Base-by-base conservation (phyloP, 2,888 invertebrate species). In the Electrophaes corylata region DNA sequence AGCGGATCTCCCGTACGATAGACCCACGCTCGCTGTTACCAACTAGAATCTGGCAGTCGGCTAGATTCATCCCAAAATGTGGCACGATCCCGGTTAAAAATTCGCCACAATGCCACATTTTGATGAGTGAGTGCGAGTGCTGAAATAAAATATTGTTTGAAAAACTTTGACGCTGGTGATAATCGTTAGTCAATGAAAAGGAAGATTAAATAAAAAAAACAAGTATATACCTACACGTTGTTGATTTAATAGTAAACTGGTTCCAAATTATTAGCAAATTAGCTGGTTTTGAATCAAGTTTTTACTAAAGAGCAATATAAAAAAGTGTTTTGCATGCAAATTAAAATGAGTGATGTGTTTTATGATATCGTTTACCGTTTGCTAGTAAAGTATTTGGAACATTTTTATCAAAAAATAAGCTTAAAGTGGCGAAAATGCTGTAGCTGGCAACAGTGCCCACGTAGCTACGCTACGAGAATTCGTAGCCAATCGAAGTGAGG, bases 401-500 rank as follows among this genome's bases (percentile, higher is more conserved):
- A 19, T 4, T n/a, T 12, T 16, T 26, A 1, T 4, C 10, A 26
- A 16, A 16, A 44, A 44, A 1, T 16, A 44, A 12, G 60, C 19
- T 3, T 44, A 11, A 55, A 16, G 19, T 31, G 0, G 23, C 55
- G 14, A 40, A 39, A 44, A 23, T 1, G 0, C 1, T 23, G 3
- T 2, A 51, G 60, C 33, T 55, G 60, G 60, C 60, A 56, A 52
- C 12, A 31, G 1, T 12, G 31, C 20, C 40, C 88, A 83, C 88
- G 90, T 90, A 88, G 90, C 89, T 86, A 90, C 87, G 89, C 91
- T 90, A 89, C 88, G 87, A 84, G 88, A 83, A 85, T 84, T 70
- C 82, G 88, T 83, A 77, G 91, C 91, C 91, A 91, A 91, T 91
- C 91, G 91, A 91, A 91, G 84, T 72, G 86, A 86, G 79, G 88